Evolutionary conservation across 2,888 invertebrate genomes (phyloP).

Genomic region (Dichetophora obliterata): DNA sequence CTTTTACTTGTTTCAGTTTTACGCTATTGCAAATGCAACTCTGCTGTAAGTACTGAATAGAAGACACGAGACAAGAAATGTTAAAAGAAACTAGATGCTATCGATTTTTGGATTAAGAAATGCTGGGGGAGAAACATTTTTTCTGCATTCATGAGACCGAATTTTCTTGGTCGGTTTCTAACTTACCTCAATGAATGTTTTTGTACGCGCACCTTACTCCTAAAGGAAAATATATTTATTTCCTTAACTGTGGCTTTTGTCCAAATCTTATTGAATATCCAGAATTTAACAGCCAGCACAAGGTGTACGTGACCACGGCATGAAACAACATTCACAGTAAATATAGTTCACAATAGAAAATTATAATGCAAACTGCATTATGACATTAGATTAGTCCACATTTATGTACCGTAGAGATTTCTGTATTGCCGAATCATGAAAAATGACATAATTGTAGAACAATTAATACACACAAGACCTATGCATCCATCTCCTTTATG

Average conservation of each 20-base stretch:
- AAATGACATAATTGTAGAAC: neutral
- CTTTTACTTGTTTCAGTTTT: too few species aligned
- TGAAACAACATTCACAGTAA: constrained; percentile 17
- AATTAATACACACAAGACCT: neutral
- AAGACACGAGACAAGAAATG: too few species aligned
- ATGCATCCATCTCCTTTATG: neutral
- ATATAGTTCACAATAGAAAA: constrained; percentile 18
- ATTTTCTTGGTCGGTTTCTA: neutral
- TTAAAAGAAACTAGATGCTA: too few species aligned
- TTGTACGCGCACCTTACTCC: neutral
- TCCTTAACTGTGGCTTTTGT: neutral
- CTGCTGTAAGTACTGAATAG: too few species aligned
- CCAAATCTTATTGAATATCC: neutral
- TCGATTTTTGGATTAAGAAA: too few species aligned
- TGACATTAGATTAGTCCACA: neutral
- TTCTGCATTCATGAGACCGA: too few species aligned
- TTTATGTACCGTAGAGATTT: constrained; percentile 1
- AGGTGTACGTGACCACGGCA: constrained; percentile 27
- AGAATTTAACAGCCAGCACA: neutral
- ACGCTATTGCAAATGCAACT: too few species aligned
- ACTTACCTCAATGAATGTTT: neutral
- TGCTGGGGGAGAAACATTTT: too few species aligned
- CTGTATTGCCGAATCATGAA: constrained; percentile 14
- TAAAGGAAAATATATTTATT: too few species aligned
- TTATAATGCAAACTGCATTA: neutral